Conservation (phyloP, 2,797 vertebrate species). For the Microchirus variegatus region DNA sequence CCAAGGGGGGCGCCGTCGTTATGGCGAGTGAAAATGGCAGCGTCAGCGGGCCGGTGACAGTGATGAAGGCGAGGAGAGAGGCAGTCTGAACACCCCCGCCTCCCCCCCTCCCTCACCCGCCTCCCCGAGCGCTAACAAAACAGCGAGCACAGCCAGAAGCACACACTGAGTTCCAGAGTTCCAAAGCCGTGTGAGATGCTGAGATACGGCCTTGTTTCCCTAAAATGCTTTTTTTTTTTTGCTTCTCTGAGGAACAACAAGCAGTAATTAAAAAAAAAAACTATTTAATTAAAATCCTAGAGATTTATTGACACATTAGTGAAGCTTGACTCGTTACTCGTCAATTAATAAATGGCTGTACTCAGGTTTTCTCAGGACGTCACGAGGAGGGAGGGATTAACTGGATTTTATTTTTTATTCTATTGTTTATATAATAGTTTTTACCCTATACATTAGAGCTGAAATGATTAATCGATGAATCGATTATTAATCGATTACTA, state of each 20-base stretch:
- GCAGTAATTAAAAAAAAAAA: rapidly evolving
- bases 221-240: constrained; percentile 41
- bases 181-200: constrained; percentile 12
- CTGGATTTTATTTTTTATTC: too few relatives aligned
- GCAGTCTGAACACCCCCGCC: constrained; percentile 38
- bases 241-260: constrained; percentile 27
- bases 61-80: constrained; percentile 71
- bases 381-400: too few relatives aligned
- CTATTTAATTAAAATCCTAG: background rate
- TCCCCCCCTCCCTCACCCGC: background rate
- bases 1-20: constrained; percentile 51
- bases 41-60: constrained; percentile 75
- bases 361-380: too few relatives aligned
- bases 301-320: too few relatives aligned
- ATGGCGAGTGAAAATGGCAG: constrained; percentile 56
- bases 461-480: too few relatives aligned
- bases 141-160: constrained; percentile 64
- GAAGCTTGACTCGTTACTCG: too few relatives aligned
- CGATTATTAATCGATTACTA: too few relatives aligned
- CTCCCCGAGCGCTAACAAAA: constrained; percentile 48
- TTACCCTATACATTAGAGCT: too few relatives aligned
- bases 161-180: constrained; percentile 49
- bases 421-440: too few relatives aligned
- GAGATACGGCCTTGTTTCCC: constrained; percentile 39
- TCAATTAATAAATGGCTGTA: too few relatives aligned